These are phyloP conservation scores for Myzus persicae DNA, from an alignment of 1,140 invertebrate genomes.

Conservation along the genomic window DNA sequence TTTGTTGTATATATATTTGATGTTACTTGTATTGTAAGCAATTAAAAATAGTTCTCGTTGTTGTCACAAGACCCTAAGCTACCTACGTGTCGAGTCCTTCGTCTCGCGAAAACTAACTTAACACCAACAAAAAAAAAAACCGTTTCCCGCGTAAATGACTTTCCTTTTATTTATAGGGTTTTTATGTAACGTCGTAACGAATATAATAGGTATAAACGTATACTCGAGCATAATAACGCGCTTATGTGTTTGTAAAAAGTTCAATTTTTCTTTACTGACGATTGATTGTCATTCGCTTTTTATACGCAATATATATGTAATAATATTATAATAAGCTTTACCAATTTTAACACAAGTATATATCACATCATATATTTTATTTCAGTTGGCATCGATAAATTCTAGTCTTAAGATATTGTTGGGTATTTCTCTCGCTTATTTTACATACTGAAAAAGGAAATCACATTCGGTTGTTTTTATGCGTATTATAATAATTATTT, in stretches of 20 bases:
- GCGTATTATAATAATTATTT: neutral
- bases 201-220: neutral
- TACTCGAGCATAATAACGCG: neutral
- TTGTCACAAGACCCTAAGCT: neutral
- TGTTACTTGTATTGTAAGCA: neutral
- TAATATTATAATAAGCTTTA: neutral
- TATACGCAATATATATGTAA: neutral
- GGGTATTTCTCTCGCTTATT: neutral
- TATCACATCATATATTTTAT: neutral
- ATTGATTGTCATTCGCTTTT: slow-evolving; percentile 1
- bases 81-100: neutral
- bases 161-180: slow-evolving; percentile 3
- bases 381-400: neutral
- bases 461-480: neutral
- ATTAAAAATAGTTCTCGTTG: neutral
- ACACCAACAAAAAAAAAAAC: neutral
- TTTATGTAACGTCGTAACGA: neutral
- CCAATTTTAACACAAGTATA: neutral
- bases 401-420: neutral
- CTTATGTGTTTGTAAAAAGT: neutral
- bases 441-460: neutral
- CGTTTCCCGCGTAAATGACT: neutral
- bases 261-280: neutral
- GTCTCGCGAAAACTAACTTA: neutral
- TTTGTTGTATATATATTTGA: neutral